Percentiles rank a stretch among this genome's conserved stretches.
Evolutionary conservation across 2,113 vertebrate genomes (phyloP).

Genomic region (Platysternon megacephalum): DNA sequence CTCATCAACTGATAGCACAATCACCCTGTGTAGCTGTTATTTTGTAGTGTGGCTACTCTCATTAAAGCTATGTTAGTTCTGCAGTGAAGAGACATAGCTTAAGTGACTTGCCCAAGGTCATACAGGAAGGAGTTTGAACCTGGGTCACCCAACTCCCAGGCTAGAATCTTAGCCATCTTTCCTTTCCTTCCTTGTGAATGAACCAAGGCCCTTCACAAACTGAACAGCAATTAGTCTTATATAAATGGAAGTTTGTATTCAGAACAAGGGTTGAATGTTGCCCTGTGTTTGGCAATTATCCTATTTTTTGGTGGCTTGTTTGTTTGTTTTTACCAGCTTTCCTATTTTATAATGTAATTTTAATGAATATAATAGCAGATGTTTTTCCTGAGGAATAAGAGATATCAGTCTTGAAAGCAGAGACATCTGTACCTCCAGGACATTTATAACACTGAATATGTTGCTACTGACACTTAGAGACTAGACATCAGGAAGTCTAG

Average conservation of each 20-base stretch:
- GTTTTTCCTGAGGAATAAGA: constrained; percentile 62
- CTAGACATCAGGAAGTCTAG: constrained; percentile 43
- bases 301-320: constrained; percentile 23
- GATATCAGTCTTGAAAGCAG: constrained; percentile 31
- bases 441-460: constrained; percentile 53
- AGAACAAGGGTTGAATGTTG: not conserved
- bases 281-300: constrained; percentile 7
- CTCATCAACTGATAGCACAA: not conserved
- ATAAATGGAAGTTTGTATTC: constrained; percentile 1
- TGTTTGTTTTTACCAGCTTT: constrained; percentile 57
- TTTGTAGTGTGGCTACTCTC: not conserved
- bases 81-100: not conserved
- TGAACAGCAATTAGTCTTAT: not conserved
- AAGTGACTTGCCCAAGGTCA: not conserved
- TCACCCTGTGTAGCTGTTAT: not conserved
- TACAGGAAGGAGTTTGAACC: not conserved
- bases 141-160: fast-evolving
- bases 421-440: constrained; percentile 52
- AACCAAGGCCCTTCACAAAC: not conserved
- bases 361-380: constrained; percentile 61
- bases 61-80: not conserved
- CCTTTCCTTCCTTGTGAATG: not conserved
- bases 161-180: not conserved
- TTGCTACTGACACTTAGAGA: constrained; percentile 71
- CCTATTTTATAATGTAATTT: constrained; percentile 69